A percentile compares a stretch with the other conserved stretches of the same genome.
These are phyloP conservation scores for Antrozous pallidus DNA, from an alignment of 2,797 vertebrate species.

Conservation along the genomic window DNA sequence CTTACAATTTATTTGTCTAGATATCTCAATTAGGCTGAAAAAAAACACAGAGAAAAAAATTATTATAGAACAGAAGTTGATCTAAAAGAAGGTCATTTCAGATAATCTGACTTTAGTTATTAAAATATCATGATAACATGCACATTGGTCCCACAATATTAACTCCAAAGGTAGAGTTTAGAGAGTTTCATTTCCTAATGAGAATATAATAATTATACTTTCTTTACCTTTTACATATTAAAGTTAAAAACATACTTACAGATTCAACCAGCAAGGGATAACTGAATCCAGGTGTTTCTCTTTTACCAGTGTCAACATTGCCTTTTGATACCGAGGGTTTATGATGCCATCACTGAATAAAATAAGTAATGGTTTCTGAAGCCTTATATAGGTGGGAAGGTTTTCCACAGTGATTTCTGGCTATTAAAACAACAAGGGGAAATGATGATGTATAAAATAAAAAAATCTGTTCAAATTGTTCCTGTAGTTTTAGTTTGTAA, in stretches of 20 bases:
- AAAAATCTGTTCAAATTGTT: conserved; percentile 33
- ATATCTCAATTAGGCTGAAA: background rate
- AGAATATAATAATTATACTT: conserved; percentile 41
- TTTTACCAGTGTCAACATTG: conserved; percentile 75
- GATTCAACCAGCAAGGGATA: conserved; percentile 92
- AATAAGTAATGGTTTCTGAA: conserved; percentile 88
- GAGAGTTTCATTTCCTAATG: conserved; percentile 39
- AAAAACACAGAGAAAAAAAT: background rate
- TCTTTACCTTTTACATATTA: background rate
- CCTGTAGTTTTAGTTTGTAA: conserved; percentile 13
- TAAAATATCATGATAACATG: conserved; percentile 7
- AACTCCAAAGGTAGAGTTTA: background rate
- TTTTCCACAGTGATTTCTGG: conserved; percentile 93
- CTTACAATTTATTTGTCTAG: background rate
- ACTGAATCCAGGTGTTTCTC: conserved; percentile 70
- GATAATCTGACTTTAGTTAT: background rate
- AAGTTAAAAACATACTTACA: conserved; percentile 84
- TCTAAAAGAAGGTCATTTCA: conserved; percentile 41
- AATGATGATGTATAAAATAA: background rate
- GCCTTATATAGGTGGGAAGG: conserved; percentile 87
- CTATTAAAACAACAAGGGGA: conserved; percentile 76
- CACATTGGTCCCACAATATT: background rate
- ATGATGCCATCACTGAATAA: conserved; percentile 89
- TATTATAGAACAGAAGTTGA: background rate
- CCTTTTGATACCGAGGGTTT: conserved; percentile 45